Base-by-base conservation (phyloP, 2,113 vertebrate genomes). In the Oxyura jamaicensis region DNA sequence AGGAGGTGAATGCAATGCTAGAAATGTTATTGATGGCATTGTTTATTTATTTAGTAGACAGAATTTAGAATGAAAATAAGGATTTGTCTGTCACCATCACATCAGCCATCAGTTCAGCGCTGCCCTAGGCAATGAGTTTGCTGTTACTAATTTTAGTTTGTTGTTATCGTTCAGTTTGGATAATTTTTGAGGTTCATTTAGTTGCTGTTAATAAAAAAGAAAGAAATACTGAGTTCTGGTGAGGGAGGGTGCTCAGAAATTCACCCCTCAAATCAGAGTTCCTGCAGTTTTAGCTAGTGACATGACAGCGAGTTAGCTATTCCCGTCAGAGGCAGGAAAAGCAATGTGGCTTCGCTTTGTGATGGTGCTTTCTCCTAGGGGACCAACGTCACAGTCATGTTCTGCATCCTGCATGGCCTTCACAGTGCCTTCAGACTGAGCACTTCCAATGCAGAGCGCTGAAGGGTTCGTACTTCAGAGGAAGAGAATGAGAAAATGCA, bases 11-110 rank as follows among this genome's bases (percentile, higher is more conserved):
- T 81, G 80, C 53, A 74, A 69, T 48, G 41, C 81, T 96, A 59
- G 71, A 86, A 96, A 94, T 74, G 67, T 81, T 96, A 88, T 88
- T 96, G 94, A 95, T 90, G 94, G 65, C 94, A 91, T 93, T 83
- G 85, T 93, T 97, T 95, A 90, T 89, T 97, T 96, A 94, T 93
- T 96, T 96, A 88, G 82, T 90, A 97, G 96, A 94, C 96, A 97
- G 94, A 93, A 96, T 94, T 93, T 94, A 95, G 87, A 97, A 96
- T 93, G 91, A 91, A 89, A 95, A 89, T 95, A 96, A 97, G 94
- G 91, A 94, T 97, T 97, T 97, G 96, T 97, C 95, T 97, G 93
- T 97, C 95, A 97, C 86, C 85, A 97, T 96, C 95, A 96, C 73
- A 86, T 97, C 95, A 96, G 41, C 82, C 84, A 85, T 95, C 94